A percentile compares a stretch with the other conserved stretches of the same genome.
phyloP scores from a whole-genome alignment of 2,797 vertebrate species.

The Kryptolebias ocellatus region DNA sequence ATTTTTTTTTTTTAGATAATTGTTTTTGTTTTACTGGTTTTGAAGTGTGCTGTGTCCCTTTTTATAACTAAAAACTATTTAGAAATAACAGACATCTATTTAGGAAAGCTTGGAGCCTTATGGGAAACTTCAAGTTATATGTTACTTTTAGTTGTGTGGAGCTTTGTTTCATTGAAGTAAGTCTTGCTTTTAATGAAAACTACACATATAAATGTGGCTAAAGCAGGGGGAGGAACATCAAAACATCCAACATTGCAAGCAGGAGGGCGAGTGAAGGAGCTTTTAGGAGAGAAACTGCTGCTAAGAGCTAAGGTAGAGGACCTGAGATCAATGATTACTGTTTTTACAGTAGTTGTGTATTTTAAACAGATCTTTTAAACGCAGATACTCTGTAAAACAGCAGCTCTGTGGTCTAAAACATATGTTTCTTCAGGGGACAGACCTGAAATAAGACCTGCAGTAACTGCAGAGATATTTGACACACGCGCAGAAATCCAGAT shows the following conservation, averaged over 20 bases:
- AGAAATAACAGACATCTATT: too few species aligned
- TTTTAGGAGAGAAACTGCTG: not conserved
- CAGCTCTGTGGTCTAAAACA: not conserved
- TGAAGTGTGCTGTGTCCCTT: too few species aligned
- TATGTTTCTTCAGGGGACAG: not conserved
- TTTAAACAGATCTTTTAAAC: too few species aligned
- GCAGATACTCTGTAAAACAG: not conserved
- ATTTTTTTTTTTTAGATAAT: too few species aligned
- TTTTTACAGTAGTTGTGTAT: too few species aligned
- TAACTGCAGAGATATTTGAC: not conserved
- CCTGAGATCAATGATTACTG: too few species aligned
- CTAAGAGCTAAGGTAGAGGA: not conserved
- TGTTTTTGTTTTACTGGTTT: too few species aligned
- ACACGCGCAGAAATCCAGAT: not conserved
- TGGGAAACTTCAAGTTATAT: too few species aligned
- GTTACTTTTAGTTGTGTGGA: too few species aligned
- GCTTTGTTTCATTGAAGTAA: too few species aligned
- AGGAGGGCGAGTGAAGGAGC: not conserved
- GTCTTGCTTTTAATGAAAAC: not conserved
- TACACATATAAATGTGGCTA: not conserved
- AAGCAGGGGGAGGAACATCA: not conserved
- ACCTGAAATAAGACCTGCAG: not conserved
- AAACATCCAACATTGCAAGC: not conserved
- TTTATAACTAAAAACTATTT: too few species aligned
- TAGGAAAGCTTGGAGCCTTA: too few species aligned